Base-by-base conservation (phyloP, 2,888 invertebrate genomes). In the Gymnocheta viridis region DNA sequence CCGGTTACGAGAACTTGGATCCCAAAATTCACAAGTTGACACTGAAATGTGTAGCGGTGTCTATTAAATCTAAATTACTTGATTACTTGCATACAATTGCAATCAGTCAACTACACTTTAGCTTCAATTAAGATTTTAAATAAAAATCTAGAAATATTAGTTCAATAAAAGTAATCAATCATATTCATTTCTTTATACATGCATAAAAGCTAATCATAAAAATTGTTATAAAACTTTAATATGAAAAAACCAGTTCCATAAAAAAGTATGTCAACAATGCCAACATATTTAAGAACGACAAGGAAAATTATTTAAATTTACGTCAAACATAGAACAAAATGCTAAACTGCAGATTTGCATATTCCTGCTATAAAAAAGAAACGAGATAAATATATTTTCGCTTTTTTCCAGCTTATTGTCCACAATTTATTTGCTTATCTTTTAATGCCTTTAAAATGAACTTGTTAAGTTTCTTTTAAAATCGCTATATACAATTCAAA, bases 361-460 rank as follows among this genome's bases (percentile, higher is more conserved):
- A 27, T 35, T 49, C 22, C 12, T 19, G 0, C 19, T 12, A n/a
- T 4, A 7, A 17, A 49, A 0, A 32, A 22, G 7, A 49, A n/a
- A n/a, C n/a, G n/a, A 44, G 6, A 44, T 4, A 32, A 27, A n/a
- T 10, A 32, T 17, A 9, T 19, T 58, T 14, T 47, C 47, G 14
- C 32, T 10, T 58, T 51, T 60, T 49, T 24, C 10, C 27, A 17
- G n/a, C 14, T 56, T 66, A 27, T 58, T 70, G 22, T 62, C 14
- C 47, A 69, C 14, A 70, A 64, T 70, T 79, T 79, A 49, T 47
- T 67, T 67, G 44, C 66, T 78, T 77, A 67, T 78, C 77, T 35
- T 77, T 78, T 73, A 78, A 78, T 82, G 73, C 73, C 69, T 47
- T 67, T 24, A 54, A 67, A 82, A 78, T 73, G 54, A 78, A 73